These are phyloP conservation scores for Spongia lamella DNA, from an alignment of 37 sponge, comb jelly and placozoan species.

Conservation along the genomic window DNA sequence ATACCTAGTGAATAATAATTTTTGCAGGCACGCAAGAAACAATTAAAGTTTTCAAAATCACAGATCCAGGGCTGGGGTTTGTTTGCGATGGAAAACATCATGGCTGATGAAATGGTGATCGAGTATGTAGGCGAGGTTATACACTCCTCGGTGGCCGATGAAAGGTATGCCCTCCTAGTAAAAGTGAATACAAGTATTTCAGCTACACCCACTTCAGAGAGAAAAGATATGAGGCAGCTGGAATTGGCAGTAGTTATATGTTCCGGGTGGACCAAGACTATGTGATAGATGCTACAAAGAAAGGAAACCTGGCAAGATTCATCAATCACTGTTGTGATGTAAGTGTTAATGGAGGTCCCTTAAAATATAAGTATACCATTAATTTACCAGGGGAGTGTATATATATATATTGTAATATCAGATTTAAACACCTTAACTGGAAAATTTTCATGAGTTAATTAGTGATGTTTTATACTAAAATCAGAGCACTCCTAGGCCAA, in stretches of 20 bases:
- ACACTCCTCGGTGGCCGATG: constrained; percentile 82
- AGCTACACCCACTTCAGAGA: no score
- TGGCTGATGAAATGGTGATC: constrained; percentile 98
- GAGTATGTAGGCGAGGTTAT: constrained; percentile 97
- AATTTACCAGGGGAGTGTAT: no score
- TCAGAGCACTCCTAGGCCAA: no score
- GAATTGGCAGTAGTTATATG: constrained; percentile 98
- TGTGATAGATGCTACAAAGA: constrained; percentile 95
- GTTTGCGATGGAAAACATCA: constrained; percentile 92
- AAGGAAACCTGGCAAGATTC: constrained; percentile 88
- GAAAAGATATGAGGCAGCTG: constrained; percentile 81
- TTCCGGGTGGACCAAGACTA: constrained; percentile 92
- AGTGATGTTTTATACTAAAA: no score
- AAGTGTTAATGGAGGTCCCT: constrained; percentile 33
- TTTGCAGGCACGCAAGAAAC: no score
- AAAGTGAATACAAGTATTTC: no score
- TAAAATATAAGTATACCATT: no score
- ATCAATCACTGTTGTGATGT: constrained; percentile 99
- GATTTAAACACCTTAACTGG: no score
- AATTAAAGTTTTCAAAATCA: constrained; percentile 90
- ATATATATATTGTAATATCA: no score
- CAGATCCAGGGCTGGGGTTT: constrained; percentile 98
- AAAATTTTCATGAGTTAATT: no score
- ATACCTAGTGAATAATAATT: no score
- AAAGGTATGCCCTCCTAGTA: constrained; percentile 41